Evolutionary conservation across 2,888 invertebrate genomes (phyloP).

Genomic region (Tipula helvola): DNA sequence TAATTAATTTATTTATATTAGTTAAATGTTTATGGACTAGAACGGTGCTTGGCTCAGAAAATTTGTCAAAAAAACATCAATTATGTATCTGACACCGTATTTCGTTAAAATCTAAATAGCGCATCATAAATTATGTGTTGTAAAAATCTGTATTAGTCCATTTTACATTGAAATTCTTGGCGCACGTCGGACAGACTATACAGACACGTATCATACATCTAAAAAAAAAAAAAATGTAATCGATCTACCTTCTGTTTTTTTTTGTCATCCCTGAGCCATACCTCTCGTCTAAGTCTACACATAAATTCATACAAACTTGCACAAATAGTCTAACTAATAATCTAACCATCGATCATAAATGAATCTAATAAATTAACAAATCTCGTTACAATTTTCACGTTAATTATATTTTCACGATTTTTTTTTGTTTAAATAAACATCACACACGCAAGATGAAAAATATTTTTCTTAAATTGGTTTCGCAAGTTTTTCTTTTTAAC

Average conservation of each 20-base stretch:
- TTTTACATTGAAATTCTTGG: background rate
- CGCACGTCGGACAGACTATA: background rate
- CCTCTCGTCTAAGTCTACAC: background rate
- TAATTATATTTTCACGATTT: background rate
- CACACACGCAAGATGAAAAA: background rate
- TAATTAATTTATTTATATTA: background rate
- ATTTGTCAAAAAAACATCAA: background rate
- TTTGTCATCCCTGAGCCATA: background rate
- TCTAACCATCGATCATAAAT: background rate
- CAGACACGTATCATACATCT: background rate
- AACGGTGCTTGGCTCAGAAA: background rate
- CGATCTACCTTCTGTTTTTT: background rate
- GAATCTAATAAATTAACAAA: background rate
- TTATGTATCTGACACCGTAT: background rate
- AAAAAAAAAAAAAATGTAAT: background rate
- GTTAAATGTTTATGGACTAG: background rate
- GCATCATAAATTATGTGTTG: background rate
- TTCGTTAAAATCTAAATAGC: background rate
- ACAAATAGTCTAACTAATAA: background rate
- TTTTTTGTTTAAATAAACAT: too few relatives aligned
- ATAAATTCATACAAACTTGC: too few relatives aligned
- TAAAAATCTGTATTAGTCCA: background rate
- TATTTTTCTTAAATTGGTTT: background rate
- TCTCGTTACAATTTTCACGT: background rate
- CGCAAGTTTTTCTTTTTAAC: background rate